Evolutionary conservation across 2,113 vertebrate species (phyloP), one percentile per base, ranked within the genome.

Genomic region (Scytalopus superciliaris): DNA sequence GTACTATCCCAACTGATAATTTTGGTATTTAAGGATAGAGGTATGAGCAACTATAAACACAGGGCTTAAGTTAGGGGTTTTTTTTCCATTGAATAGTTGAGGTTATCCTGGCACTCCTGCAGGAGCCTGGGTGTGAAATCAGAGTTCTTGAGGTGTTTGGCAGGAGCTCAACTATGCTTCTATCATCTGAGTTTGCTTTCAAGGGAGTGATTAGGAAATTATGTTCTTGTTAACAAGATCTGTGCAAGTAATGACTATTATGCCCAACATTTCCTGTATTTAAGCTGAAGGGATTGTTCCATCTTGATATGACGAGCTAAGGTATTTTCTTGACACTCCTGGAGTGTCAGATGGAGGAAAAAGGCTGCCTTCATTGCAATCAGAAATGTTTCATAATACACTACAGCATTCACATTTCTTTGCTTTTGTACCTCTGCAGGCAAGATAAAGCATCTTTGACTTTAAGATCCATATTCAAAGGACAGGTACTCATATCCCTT

Each of bases 171-270:
- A 63, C 87, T 96, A 95, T 79, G 84, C 45, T 96, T 94, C 91
- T 93, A 42, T 93, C 78, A 79, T 87, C 84, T 93, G 81, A 53
- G 23, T 84, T 94, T 78, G 23, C 94, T 95, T 94, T 97, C 96
- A 96, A 89, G 89, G 85, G 79, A 92, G 88, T 0, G 64, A 96
- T 96, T 97, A 97, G 88, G 94, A 93, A 95, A 95, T 94, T 94
- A 95, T 79, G 75, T 56, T 95, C 88, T 95, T 96, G 77, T 95
- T 97, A 97, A 95, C 85, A 95, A 93, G 88, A 92, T 90, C 70
- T 92, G 70, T 55, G 84, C 84, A 68, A 95, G 89, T 84, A 90
- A 92, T 60, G 42, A 63, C 70, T 90, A 35, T 94, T 87, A 94
- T 94, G 74, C 91, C 88, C 78, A 94, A 92, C 79, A 90, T 74